Evolutionary conservation across 37 sponge, comb jelly and placozoan genomes (phyloP).

Genomic region (Axinella damicornis): DNA sequence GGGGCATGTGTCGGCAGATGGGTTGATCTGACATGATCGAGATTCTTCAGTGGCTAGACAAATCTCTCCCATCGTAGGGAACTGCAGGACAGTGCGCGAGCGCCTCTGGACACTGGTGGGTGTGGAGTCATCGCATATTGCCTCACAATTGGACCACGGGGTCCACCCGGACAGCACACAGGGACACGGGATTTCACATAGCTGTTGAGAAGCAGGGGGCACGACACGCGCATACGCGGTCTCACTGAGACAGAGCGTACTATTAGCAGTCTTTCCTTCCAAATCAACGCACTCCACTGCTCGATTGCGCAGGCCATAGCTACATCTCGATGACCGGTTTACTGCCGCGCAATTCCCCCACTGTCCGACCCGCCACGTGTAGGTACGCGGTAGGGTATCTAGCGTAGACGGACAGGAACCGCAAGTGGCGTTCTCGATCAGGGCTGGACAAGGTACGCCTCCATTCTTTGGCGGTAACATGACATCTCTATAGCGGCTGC

Average conservation of each 20-base stretch:
- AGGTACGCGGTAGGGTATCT: constrained; percentile 4
- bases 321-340: constrained; percentile 5
- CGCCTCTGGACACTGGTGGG: background rate
- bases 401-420: background rate
- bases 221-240: constrained; percentile 15
- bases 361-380: constrained; percentile 15
- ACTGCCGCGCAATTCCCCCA: constrained; percentile 20
- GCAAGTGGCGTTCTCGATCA: constrained; percentile 17
- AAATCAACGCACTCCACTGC: constrained; percentile 29
- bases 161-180: constrained; percentile 33
- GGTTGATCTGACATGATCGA: background rate
- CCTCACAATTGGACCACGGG: background rate
- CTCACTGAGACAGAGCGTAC: constrained; percentile 16
- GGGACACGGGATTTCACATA: constrained; percentile 38
- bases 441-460: constrained; percentile 17
- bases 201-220: background rate
- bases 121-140: background rate
- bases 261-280: background rate
- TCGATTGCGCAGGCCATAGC: constrained; percentile 6
- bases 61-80: constrained; percentile 10
- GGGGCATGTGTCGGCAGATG: constrained; percentile 8
- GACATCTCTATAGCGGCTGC: constrained; percentile 14
- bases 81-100: constrained; percentile 9
- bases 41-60: background rate
- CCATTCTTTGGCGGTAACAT: constrained; percentile 17